Percentiles rank a stretch among this genome's conserved stretches.
Evolutionary conservation across 37 sponge, comb jelly and placozoan species (phyloP).

Genomic region (Diacarnus erythraeanus): DNA sequence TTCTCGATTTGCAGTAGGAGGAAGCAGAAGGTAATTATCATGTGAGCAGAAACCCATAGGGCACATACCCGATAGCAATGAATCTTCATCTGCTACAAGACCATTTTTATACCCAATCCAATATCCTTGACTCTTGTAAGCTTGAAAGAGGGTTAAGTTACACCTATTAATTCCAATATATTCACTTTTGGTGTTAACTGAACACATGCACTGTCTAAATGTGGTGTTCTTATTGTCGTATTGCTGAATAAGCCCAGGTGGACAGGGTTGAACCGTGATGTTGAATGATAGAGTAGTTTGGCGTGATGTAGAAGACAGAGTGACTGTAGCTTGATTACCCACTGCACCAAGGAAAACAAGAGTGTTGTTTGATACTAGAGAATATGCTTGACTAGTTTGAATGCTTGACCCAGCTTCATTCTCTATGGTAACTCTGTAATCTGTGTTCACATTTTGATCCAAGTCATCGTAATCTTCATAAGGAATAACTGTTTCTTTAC

Average conservation of each 20-base stretch:
- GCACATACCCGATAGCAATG: background rate
- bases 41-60: background rate
- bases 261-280: constrained; percentile 6
- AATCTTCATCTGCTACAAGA: background rate
- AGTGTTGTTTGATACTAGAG: background rate
- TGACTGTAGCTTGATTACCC: background rate
- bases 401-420: background rate
- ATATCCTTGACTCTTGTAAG: constrained; percentile 1
- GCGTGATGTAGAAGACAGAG: background rate
- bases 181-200: background rate
- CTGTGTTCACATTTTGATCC: background rate
- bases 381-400: background rate
- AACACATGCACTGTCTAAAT: constrained; percentile 13
- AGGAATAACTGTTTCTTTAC: background rate
- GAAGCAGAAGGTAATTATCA: constrained; percentile 1
- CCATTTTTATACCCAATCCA: constrained; percentile 27
- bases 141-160: background rate
- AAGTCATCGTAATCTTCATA: constrained; percentile 7
- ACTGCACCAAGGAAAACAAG: background rate
- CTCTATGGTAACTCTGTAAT: background rate
- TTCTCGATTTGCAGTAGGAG: background rate
- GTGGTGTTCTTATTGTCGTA: background rate
- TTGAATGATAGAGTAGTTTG: constrained; percentile 2
- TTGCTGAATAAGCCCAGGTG: constrained; percentile 13
- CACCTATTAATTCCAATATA: constrained; percentile 11